phyloP scores from a whole-genome alignment of 1,140 invertebrate species.

The Tetragonula clypearis region DNA sequence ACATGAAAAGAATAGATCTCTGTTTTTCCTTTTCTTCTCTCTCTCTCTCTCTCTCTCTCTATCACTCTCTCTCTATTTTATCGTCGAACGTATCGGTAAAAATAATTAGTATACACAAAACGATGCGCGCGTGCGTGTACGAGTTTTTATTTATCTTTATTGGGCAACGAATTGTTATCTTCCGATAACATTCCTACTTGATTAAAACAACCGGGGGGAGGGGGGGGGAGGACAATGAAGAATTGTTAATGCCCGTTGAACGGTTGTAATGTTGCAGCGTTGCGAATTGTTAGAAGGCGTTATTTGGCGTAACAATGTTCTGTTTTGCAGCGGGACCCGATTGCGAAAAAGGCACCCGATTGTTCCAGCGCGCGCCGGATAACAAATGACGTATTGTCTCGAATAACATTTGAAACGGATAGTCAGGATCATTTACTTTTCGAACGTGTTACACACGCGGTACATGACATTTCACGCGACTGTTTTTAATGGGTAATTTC shows the following conservation, averaged over 20 bases:
- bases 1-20: no score
- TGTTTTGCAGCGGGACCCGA: neutral
- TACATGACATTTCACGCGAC: neutral
- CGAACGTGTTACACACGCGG: no score
- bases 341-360: neutral
- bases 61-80: no score
- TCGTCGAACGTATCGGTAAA: neutral
- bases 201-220: neutral
- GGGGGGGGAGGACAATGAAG: neutral
- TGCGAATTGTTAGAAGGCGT: constrained; percentile 2
- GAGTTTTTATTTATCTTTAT: neutral
- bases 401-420: neutral
- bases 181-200: neutral
- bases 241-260: neutral
- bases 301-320: neutral
- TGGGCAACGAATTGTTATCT: no score
- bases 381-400: neutral
- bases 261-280: neutral
- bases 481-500: neutral
- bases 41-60: no score
- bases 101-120: neutral
- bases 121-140: no score
- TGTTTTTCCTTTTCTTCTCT: no score
- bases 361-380: neutral
- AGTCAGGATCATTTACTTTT: neutral